Conservation (phyloP, 2,113 vertebrate species). For the Chroicocephalus ridibundus region DNA sequence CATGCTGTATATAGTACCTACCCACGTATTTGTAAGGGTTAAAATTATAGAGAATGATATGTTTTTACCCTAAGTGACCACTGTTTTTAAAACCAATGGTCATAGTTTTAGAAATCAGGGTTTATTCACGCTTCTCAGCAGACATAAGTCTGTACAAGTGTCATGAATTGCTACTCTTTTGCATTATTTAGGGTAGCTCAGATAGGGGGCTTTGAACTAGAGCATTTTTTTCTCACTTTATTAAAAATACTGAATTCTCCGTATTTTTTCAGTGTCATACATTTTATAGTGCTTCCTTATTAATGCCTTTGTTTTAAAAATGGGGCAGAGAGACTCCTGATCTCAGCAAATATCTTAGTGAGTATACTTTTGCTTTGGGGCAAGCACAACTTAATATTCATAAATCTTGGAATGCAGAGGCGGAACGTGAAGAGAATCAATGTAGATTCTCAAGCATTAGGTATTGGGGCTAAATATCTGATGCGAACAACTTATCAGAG, state of each 20-base stretch:
- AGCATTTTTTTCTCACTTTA: conserved; percentile 33
- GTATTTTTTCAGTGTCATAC: conserved; percentile 63
- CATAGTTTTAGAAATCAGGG: neutral
- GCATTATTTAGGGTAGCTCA: conserved; percentile 57
- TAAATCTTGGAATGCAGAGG: conserved; percentile 75
- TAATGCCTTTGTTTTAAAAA: conserved; percentile 79
- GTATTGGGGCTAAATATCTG: conserved; percentile 79
- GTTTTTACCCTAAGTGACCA: neutral
- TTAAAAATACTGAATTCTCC: conserved; percentile 66
- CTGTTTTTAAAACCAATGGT: neutral
- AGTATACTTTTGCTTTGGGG: conserved; percentile 82
- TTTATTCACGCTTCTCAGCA: neutral
- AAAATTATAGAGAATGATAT: neutral
- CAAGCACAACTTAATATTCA: conserved; percentile 81
- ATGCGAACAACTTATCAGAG: conserved; percentile 80
- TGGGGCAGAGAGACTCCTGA: conserved; percentile 77
- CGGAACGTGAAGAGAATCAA: conserved; percentile 73
- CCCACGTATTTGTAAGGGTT: neutral
- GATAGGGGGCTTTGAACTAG: conserved; percentile 52
- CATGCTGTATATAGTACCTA: neutral
- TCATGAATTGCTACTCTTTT: conserved; percentile 15
- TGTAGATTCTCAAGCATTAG: conserved; percentile 73
- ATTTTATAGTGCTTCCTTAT: conserved; percentile 70
- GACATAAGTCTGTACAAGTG: neutral
- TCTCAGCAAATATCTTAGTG: conserved; percentile 81